phyloP scores from a whole-genome alignment of 2,113 vertebrate genomes.

The Paraplagusia blochii region DNA sequence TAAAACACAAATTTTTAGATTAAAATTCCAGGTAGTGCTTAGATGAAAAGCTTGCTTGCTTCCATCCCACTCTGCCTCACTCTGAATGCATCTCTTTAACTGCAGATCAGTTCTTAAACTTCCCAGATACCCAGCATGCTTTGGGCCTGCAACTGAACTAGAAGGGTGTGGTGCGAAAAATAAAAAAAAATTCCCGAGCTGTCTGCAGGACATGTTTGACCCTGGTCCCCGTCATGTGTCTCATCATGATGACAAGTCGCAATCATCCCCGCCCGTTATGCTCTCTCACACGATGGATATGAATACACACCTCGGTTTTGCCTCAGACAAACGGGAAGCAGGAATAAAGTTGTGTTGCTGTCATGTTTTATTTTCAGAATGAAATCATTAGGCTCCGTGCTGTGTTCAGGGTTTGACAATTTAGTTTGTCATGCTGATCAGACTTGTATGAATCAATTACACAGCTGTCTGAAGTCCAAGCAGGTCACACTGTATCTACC shows the following conservation, averaged over 20 bases:
- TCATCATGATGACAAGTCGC: constrained; percentile 40
- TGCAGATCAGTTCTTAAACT: constrained; percentile 74
- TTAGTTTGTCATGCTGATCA: constrained; percentile 19
- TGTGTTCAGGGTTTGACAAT: constrained; percentile 3
- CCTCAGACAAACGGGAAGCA: constrained; percentile 6
- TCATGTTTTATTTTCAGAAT: constrained; percentile 19
- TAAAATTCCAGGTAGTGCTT: constrained; percentile 1
- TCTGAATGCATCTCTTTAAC: constrained; percentile 65
- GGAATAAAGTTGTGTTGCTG: constrained; percentile 35
- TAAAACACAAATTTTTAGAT: constrained; percentile 53
- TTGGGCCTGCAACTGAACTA: constrained; percentile 72
- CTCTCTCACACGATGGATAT: too few relatives aligned
- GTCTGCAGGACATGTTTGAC: constrained; percentile 35
- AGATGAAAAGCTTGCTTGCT: constrained; percentile 11
- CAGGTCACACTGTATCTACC: constrained; percentile 20
- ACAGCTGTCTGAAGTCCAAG: constrained; percentile 12
- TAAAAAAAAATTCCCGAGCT: neutral
- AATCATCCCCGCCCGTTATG: constrained; percentile 6
- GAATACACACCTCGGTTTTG: too few relatives aligned
- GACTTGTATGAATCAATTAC: constrained; percentile 17
- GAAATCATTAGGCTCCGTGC: constrained; percentile 10
- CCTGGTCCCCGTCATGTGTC: constrained; percentile 20
- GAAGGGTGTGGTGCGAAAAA: constrained; percentile 34
- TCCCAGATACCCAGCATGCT: constrained; percentile 73
- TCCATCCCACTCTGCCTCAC: constrained; percentile 29